Evolutionary conservation across 53 echinoderm and acorn worm species (phyloP).

Genomic region (Mesocentrotus franciscanus): DNA sequence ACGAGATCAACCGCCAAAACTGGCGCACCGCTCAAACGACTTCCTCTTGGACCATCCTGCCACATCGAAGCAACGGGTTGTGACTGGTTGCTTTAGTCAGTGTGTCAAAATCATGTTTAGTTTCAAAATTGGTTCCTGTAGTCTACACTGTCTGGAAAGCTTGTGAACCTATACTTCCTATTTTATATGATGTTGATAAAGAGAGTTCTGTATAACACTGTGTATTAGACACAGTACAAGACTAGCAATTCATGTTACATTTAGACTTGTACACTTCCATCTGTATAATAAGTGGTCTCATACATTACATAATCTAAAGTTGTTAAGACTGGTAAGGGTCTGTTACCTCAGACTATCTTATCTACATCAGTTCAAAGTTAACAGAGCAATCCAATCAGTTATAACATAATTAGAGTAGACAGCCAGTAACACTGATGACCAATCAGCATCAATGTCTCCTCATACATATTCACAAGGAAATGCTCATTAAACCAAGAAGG

Average conservation of each 20-base stretch:
- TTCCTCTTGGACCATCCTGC: neutral
- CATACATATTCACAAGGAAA: conserved; percentile 31
- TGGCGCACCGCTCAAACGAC: neutral
- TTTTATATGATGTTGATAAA: neutral
- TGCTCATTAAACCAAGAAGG: neutral
- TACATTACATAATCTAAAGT: neutral
- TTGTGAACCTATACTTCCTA: neutral
- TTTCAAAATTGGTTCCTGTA: conserved; percentile 40
- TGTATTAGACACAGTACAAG: neutral
- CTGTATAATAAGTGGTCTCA: neutral
- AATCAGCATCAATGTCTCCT: neutral
- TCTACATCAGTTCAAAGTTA: neutral
- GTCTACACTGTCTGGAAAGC: neutral
- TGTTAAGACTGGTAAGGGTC: neutral
- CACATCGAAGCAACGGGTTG: neutral
- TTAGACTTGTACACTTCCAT: neutral
- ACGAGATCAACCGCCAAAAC: conserved; percentile 14
- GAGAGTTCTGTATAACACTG: neutral
- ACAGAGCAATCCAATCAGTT: neutral
- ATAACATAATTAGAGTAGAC: neutral
- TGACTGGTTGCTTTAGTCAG: neutral
- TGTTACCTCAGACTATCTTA: neutral
- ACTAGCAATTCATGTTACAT: neutral
- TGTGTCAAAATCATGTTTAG: conserved; percentile 20
- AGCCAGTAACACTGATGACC: neutral